phyloP scores from a whole-genome alignment of 2,113 vertebrate species.

The Micronycteris hirsuta region DNA sequence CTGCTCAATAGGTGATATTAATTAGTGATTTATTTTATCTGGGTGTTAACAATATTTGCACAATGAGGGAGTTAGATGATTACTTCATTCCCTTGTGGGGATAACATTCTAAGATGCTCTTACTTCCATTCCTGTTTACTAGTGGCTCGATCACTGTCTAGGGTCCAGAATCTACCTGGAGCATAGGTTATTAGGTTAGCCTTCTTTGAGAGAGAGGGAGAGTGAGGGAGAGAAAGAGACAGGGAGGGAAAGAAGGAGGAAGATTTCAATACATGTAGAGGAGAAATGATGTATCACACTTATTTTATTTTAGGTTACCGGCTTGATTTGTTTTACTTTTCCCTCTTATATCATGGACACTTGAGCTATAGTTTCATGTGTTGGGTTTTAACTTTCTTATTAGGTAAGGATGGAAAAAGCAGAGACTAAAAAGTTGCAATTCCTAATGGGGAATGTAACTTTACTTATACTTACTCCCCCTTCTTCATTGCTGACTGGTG shows the following conservation, averaged over 20 bases:
- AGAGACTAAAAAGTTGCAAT: background rate
- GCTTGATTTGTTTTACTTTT: slow-evolving; percentile 25
- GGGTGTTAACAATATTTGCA: slow-evolving; percentile 5
- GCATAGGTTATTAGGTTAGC: background rate
- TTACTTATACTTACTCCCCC: slow-evolving; percentile 61
- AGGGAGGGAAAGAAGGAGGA: background rate
- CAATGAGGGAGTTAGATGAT: background rate
- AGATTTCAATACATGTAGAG: background rate
- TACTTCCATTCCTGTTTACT: background rate
- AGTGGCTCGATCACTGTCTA: background rate
- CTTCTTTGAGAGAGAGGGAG: background rate
- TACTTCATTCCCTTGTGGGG: background rate
- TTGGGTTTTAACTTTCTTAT: slow-evolving; percentile 26
- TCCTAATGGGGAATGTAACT: background rate
- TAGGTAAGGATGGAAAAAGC: background rate
- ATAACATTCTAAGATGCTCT: background rate
- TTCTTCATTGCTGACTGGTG: slow-evolving; percentile 69
- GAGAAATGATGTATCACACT: background rate
- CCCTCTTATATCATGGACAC: background rate
- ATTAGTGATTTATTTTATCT: background rate
- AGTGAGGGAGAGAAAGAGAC: background rate
- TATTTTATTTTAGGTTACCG: background rate
- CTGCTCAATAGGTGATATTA: background rate
- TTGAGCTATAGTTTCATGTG: background rate
- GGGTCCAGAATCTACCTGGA: background rate